Evolutionary conservation across 1,140 invertebrate genomes (phyloP), one percentile per base, ranked within the genome.

Genomic region (Dendrolimus kikuchii): DNA sequence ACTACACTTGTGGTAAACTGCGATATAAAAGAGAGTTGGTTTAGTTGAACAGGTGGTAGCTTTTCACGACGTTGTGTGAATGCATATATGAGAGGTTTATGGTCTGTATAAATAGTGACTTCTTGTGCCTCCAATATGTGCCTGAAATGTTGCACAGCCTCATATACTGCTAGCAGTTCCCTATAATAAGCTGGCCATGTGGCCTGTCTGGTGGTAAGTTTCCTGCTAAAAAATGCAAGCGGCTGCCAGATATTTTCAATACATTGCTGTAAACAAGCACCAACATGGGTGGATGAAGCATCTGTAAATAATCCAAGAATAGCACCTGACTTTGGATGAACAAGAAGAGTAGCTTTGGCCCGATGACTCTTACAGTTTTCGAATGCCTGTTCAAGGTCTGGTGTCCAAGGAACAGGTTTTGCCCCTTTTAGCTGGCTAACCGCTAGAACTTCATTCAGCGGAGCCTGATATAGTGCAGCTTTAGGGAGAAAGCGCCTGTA

Each of bases 401-500:
- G 41, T 42, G 41, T 42, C 41, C 41, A 42, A 42, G 41, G 41
- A 42, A 42, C 6, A 42, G 41, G 41, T n/a, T 42, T 42, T 7
- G 41, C n/a, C 2, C 41, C 41, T 42, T 42, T 42, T 1, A 42
- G n/a, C 41, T 42, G 6, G n/a, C 6, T n/a, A n/a, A n/a, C n/a
- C 2, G 41, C 6, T n/a, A 4, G 2, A 2, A 42, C 6, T 7
- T 7, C n/a, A 42, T 42, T n/a, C n/a, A 42, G 41, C 41, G 41
- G 41, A 7, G 41, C 41, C n/a, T 42, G 41, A 3, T 7, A n/a
- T 42, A 7, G 6, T 7, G 3, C 41, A 7, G 41, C 41, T 1
- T 42, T 42, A 42, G 41, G 41, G 6, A 42, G n/a, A 42, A 42
- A 42, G n/a, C 41, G 41, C 41, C 41, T 42, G n/a, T 42, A 42